These are phyloP conservation scores for Aphodius granarius DNA, from an alignment of 2,888 invertebrate genomes.

Conservation along the genomic window DNA sequence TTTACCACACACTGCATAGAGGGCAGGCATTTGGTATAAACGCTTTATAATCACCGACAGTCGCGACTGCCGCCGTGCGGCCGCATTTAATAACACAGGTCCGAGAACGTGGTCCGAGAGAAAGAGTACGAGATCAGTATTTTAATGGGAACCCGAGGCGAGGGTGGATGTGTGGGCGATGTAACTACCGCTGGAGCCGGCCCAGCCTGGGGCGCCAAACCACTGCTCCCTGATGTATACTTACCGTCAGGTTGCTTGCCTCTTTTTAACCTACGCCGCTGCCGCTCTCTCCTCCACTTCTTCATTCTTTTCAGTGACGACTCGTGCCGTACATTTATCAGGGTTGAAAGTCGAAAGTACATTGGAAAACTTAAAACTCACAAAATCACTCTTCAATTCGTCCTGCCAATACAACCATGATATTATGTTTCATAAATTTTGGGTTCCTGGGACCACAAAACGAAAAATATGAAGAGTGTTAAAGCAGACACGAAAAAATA, in stretches of 20 bases:
- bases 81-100: constrained; percentile 7
- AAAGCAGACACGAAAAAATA: too few species aligned
- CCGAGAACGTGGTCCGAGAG: constrained; percentile 2
- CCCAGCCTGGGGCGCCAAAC: constrained; percentile 39
- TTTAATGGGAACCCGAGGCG: constrained; percentile 42
- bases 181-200: constrained; percentile 46
- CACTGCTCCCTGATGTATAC: constrained; percentile 45
- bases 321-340: background rate
- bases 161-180: constrained; percentile 48
- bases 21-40: background rate
- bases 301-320: constrained; percentile 9
- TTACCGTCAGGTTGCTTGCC: constrained; percentile 33
- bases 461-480: too few species aligned
- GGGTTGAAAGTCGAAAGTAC: too few species aligned
- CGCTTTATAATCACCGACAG: constrained; percentile 8
- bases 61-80: background rate
- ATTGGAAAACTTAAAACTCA: too few species aligned
- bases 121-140: constrained; percentile 24
- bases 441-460: too few species aligned
- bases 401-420: too few species aligned
- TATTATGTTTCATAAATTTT: too few species aligned
- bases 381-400: too few species aligned
- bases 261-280: constrained; percentile 5
- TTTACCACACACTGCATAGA: background rate
- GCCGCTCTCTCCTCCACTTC: constrained; percentile 12